Percentiles rank a stretch among this genome's conserved stretches.
phyloP scores from a whole-genome alignment of 2,888 invertebrate species.

The Athetis lepigone region DNA sequence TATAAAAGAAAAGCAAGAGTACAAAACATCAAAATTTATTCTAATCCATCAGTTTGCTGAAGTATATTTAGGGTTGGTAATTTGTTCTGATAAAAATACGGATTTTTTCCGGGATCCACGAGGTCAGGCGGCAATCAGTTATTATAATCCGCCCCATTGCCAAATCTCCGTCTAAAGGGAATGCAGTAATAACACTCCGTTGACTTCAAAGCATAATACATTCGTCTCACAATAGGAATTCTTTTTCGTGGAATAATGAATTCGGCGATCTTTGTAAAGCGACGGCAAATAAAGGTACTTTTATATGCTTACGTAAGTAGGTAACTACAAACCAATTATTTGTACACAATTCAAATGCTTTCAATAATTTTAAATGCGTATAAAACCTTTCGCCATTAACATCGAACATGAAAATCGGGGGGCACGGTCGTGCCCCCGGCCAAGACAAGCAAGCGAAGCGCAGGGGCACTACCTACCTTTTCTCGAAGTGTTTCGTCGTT shows the following conservation, averaged over 20 bases:
- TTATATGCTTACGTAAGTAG: background rate
- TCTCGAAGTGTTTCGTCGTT: no score
- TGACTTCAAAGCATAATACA: conserved; percentile 60
- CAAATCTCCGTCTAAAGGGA: conserved; percentile 59
- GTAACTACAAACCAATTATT: conserved; percentile 20
- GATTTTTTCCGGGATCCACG: conserved; percentile 42
- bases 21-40: conserved; percentile 49
- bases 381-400: conserved; percentile 38
- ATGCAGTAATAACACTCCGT: conserved; percentile 63
- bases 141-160: conserved; percentile 61
- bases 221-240: conserved; percentile 47
- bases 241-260: conserved; percentile 53
- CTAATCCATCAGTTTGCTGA: conserved; percentile 50
- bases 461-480: no score
- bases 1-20: conserved; percentile 35
- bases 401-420: conserved; percentile 56
- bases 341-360: conserved; percentile 10
- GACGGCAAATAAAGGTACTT: conserved; percentile 26
- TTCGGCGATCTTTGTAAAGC: conserved; percentile 37
- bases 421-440: no score
- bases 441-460: no score
- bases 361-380: conserved; percentile 27
- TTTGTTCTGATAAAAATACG: conserved; percentile 59
- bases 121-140: conserved; percentile 64
- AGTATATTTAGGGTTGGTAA: conserved; percentile 54